Percentiles rank a stretch among this genome's conserved stretches.
Conservation (phyloP, 2,797 vertebrate species). For the Tachyglossus aculeatus region DNA sequence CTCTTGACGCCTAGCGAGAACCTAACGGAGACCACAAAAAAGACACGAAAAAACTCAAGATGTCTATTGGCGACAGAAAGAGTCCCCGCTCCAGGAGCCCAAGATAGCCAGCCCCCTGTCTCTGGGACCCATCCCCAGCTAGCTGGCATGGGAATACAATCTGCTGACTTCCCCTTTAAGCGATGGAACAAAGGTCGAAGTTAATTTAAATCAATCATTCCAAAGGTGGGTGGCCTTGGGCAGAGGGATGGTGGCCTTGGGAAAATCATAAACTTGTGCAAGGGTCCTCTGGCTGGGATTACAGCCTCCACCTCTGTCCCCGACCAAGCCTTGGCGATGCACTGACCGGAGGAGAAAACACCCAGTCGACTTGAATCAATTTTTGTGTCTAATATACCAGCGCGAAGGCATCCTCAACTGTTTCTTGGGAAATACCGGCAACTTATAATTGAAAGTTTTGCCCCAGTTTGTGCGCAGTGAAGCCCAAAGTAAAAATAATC, state of each 20-base stretch:
- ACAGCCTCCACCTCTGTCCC: background rate
- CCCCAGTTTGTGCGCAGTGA: constrained; percentile 34
- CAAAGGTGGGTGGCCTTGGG: constrained; percentile 67
- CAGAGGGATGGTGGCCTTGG: constrained; percentile 55
- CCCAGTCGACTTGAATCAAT: background rate
- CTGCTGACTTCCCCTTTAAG: constrained; percentile 38
- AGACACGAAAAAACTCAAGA: too few relatives aligned
- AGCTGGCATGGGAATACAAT: constrained; percentile 10
- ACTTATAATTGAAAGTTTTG: constrained; percentile 22
- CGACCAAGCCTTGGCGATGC: background rate
- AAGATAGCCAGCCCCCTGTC: background rate
- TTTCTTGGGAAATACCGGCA: constrained; percentile 28
- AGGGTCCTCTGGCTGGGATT: constrained; percentile 33
- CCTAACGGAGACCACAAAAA: too few relatives aligned
- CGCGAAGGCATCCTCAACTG: constrained; percentile 23
- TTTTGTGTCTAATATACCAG: background rate
- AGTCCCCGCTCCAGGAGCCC: too few relatives aligned
- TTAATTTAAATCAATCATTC: constrained; percentile 67
- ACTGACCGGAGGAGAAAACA: background rate
- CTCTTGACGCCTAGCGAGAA: too few relatives aligned
- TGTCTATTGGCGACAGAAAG: too few relatives aligned
- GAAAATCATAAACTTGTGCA: constrained; percentile 59
- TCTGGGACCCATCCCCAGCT: constrained; percentile 1
- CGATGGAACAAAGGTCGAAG: constrained; percentile 70
- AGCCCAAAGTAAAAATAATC: constrained; percentile 47